Percentiles rank a stretch among this genome's conserved stretches.
These are phyloP conservation scores for Motacilla alba DNA, from an alignment of 2,113 vertebrate genomes.

Conservation along the genomic window DNA sequence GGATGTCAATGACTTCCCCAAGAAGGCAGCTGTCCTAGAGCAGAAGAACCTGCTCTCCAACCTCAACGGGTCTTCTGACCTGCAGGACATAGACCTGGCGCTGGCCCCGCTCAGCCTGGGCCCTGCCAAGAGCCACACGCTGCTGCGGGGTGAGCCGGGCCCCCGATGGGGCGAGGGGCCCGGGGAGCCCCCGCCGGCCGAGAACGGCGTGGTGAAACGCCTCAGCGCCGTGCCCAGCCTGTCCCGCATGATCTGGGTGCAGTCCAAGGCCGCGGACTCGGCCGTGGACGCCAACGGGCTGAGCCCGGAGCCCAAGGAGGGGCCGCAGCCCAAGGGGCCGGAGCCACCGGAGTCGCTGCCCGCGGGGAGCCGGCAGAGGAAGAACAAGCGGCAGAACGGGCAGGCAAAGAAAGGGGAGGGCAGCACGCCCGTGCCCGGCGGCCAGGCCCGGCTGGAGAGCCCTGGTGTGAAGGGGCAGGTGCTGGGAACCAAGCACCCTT, in stretches of 20 bases:
- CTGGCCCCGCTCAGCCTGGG: constrained; percentile 90
- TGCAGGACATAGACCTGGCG: constrained; percentile 93
- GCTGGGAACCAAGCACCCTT: constrained; percentile 70
- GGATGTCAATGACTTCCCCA: constrained; percentile 93
- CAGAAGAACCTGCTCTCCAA: constrained; percentile 88
- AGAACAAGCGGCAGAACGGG: constrained; percentile 85
- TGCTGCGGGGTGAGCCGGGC: constrained; percentile 72
- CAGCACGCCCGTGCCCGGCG: rapidly evolving
- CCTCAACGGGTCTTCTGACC: constrained; percentile 88
- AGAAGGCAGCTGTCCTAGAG: constrained; percentile 88
- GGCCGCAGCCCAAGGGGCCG: constrained; percentile 58
- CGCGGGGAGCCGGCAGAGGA: constrained; percentile 76
- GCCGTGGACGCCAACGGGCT: constrained; percentile 33
- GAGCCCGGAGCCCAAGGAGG: constrained; percentile 53
- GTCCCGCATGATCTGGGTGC: constrained; percentile 91
- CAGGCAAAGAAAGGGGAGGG: constrained; percentile 73
- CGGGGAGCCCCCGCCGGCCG: constrained; percentile 12
- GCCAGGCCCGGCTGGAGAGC: constrained; percentile 70
- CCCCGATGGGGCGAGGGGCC: constrained; percentile 69
- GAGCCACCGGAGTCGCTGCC: constrained; percentile 13
- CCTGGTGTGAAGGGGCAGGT: constrained; percentile 65
- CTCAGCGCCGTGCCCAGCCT: constrained; percentile 87
- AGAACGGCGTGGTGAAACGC: constrained; percentile 84
- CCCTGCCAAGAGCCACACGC: constrained; percentile 79
- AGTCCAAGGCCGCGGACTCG: constrained; percentile 79